Base-by-base conservation (phyloP, 2,113 vertebrate genomes). In the Pampusana beccarii region DNA sequence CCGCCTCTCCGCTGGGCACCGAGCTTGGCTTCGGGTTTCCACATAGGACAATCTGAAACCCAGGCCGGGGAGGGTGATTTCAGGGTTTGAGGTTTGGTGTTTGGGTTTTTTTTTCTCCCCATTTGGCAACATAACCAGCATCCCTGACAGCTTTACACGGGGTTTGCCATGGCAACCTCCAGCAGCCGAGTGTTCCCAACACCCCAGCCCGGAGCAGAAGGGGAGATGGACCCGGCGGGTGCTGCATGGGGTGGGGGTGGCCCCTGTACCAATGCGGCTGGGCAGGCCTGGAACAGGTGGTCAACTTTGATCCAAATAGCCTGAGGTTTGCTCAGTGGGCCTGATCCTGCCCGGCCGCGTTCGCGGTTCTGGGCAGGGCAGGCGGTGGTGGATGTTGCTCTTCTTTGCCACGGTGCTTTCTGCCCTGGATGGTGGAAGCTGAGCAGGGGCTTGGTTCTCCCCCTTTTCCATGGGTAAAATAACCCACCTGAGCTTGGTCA, bases 81-180 rank as follows among this genome's bases (percentile, higher is more conserved):
- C 1, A 10, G 3, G 29, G 38, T 50, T 8, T 48, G 13, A 26
- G 14, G 7, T 13, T 70, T 44, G 34, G 16, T 9, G 33, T 28
- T 57, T 23, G 11, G 17, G 11, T 56, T 46, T 21, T 24, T 29
- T 33, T 80, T 40, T n/a, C 56, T 66, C 85, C 65, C 50, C 29
- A 20, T 69, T 92, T 71, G 84, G 95, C 88, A 95, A 70, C 95
- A 90, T 87, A 97, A 98, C 91, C 97, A 97, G 89, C 90, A 81
- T 86, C 91, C 17, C 87, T 62, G 85, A 53, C 66, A 90, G 95
- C 97, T 97, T 95, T 97, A 83, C 92, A 78, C 91, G 95, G 91
- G 62, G 88, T 97, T 98, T 96, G 80, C 97, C 97, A 98, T 97
- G 94, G 97, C 97, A 98, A 98, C 98, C 91, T 71, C 26, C 60